Base-by-base conservation (phyloP, 2,797 vertebrate genomes). In the Meda fulgida region DNA sequence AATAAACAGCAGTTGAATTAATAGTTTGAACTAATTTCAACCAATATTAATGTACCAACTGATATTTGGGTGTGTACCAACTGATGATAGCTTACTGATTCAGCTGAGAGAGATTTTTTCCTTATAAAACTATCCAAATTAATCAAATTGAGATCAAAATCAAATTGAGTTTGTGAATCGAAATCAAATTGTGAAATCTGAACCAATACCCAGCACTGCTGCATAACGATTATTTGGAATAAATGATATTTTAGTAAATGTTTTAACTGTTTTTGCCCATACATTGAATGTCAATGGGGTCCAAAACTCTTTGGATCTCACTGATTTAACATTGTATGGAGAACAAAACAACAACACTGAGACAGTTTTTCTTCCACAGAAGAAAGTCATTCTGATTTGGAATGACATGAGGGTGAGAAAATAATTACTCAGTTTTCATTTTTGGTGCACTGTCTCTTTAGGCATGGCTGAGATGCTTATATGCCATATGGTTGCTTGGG, bases 371-470 rank as follows among this genome's bases (percentile, higher is more conserved):
- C 14, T 40, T 40, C 36, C 23, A 26, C 23, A 5, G 8, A 51
- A 34, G 10, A 43, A 43, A 43, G 3, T 8, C 5, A 23, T 4
- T 36, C 3, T 4, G 23, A 14, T 10, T 77, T 60, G 53, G 19
- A 60, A n/a, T 36, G 5, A 7, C 19, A 75, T 21, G 7, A 13
- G 29, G 18, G 29, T 77, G 51, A 38, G 21, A 26, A 38, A 4
- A 23, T 31, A 5, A 51, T 76, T 10, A 53, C 11, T 8, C 11
- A 36, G 14, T 14, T 55, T 36, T 23, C 0, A 16, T 70, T 70
- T 78, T 26, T 16, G 63, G 46, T 36, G 31, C 66, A 29, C 79
- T 40, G 51, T 58, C 77, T 29, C 77, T 65, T 79, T 78, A 78
- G 65, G 26, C 26, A 21, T 5, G 38, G 16, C 26, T 0, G 10